Evolutionary conservation across 2,113 vertebrate species (phyloP).

Genomic region (Struthidea cinerea): DNA sequence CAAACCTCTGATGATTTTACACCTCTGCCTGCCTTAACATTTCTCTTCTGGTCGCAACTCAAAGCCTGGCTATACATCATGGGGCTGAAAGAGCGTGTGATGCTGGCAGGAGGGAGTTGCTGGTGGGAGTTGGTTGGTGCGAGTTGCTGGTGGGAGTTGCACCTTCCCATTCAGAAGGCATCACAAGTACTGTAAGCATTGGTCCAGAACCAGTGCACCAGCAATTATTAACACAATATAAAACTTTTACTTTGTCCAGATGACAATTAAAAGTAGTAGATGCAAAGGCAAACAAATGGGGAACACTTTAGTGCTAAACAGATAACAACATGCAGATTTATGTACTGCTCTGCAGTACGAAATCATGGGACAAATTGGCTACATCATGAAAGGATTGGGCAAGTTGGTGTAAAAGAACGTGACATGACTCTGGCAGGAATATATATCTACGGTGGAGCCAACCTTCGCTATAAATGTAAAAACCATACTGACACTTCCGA

Average conservation of each 20-base stretch:
- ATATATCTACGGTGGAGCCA: neutral
- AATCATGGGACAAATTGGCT: neutral
- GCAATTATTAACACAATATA: neutral
- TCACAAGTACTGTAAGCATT: neutral
- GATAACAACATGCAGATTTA: neutral
- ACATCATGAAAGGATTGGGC: neutral
- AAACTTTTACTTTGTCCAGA: neutral
- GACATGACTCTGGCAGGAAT: neutral
- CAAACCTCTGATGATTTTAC: constrained; percentile 15
- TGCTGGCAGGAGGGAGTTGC: neutral
- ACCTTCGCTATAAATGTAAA: neutral
- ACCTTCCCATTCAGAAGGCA: neutral
- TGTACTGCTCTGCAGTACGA: neutral
- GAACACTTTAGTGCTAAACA: rapidly evolving
- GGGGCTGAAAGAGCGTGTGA: neutral
- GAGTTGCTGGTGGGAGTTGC: neutral
- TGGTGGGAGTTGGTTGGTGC: neutral
- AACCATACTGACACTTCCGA: neutral
- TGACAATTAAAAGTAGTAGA: neutral
- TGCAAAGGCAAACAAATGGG: neutral
- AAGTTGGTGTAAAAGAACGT: neutral
- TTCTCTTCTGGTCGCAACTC: neutral
- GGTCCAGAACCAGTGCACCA: neutral
- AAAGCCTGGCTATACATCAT: neutral
- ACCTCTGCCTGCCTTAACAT: neutral